These are phyloP conservation scores for Euborellia annulipes DNA, from an alignment of 1,140 invertebrate genomes.

Conservation along the genomic window DNA sequence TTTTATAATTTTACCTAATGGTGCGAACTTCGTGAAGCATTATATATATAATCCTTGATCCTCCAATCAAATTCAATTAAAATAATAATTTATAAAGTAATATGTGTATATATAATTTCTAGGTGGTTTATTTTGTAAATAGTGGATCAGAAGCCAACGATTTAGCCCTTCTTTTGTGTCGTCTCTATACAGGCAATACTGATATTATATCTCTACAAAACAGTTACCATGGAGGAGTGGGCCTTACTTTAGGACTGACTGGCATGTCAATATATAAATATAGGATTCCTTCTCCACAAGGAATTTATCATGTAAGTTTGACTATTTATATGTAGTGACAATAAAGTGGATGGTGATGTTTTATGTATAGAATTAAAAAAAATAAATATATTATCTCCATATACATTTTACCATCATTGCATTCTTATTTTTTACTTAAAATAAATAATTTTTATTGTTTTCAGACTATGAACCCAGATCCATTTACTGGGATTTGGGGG, in stretches of 20 bases:
- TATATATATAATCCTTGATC: too few relatives aligned
- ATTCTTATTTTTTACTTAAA: too few relatives aligned
- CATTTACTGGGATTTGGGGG: constrained; percentile 77
- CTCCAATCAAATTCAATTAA: too few relatives aligned
- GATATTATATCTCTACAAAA: constrained; percentile 79
- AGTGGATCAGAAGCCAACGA: constrained; percentile 97
- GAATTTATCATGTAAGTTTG: constrained; percentile 65
- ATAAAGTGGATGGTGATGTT: too few relatives aligned
- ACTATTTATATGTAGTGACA: too few relatives aligned
- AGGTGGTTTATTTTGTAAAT: constrained; percentile 84
- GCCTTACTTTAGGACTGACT: constrained; percentile 65
- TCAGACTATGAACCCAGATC: constrained; percentile 78
- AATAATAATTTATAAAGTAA: too few relatives aligned
- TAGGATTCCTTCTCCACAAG: constrained; percentile 52
- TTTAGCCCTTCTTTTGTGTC: constrained; percentile 72
- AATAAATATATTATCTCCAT: too few relatives aligned
- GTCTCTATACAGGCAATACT: constrained; percentile 65
- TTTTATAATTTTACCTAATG: too few relatives aligned
- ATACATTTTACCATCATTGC: too few relatives aligned
- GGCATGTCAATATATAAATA: constrained; percentile 65
- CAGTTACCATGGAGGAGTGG: constrained; percentile 80
- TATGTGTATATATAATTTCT: too few relatives aligned
- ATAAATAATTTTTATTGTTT: constrained; percentile 13
- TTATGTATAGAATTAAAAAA: too few relatives aligned
- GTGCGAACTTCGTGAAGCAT: too few relatives aligned